Base-by-base conservation (phyloP, 2,113 vertebrate species). In the Zapornia atra region DNA sequence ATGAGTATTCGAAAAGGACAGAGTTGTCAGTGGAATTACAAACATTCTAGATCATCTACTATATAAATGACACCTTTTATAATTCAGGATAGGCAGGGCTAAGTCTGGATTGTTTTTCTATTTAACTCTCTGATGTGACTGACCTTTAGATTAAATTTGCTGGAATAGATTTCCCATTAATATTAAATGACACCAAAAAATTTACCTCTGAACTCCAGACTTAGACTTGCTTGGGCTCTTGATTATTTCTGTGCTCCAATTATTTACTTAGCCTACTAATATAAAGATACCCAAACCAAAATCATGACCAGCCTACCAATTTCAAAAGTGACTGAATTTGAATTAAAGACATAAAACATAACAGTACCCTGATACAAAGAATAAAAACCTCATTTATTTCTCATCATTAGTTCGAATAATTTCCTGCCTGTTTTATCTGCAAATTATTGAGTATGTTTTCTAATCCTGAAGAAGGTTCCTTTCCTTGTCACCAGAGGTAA, bases 141-240 rank as follows among this genome's bases (percentile, higher is more conserved):
- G 96, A 98, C 61, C 92, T 98, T 97, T 94, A 96, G 73, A 97
- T 91, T 87, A 97, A 96, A 97, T 92, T 95, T 92, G 71, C 87
- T 95, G 56, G 59, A 85, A 82, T 69, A 90, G 61, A 73, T 94
- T 95, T 94, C 5, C n/a, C 51, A 97, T 97, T 96, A 97, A 97
- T 95, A 98, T 88, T 98, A 94, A 97, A 97, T 80, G 36, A 60
- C 73, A 64, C 33, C 4, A 60, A 71, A 92, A 94, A 78, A 24
- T 34, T 79, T 44, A 81, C 84, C 72, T 95, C 61, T 91, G 75
- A 96, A 86, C 72, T 93, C 68, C 44, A 88, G n/a, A 91, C 40
- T 78, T 75, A 44, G 53, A 70, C 90, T 95, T 87, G 54, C 46
- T 76, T 85, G 28, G 83, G n/a, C 26, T 94, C 65, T 94, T 95